phyloP scores from a whole-genome alignment of 1,140 invertebrate species.

The Spodoptera litura region DNA sequence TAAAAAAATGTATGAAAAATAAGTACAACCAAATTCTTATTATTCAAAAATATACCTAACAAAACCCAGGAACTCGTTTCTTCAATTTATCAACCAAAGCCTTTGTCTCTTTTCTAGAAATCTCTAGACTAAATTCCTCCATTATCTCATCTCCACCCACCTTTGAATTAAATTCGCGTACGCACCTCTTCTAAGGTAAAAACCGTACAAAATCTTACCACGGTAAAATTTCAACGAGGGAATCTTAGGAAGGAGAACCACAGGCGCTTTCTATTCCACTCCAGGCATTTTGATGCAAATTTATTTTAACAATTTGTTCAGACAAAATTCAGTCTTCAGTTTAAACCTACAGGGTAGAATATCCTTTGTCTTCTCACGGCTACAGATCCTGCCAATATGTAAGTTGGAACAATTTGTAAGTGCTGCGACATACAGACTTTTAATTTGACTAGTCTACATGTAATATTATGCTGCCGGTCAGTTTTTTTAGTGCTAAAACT shows the following conservation, averaged over 20 bases:
- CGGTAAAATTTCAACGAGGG: slow-evolving; percentile 29
- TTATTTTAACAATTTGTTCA: neutral
- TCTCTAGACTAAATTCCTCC: neutral
- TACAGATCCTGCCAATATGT: slow-evolving; percentile 17
- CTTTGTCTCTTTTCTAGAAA: neutral
- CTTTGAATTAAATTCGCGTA: slow-evolving; percentile 20
- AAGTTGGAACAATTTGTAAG: slow-evolving; percentile 34
- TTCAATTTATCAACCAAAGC: no score
- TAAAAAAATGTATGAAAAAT: no score
- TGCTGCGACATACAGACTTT: slow-evolving; percentile 23
- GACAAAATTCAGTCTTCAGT: neutral
- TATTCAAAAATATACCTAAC: no score
- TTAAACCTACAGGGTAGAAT: neutral
- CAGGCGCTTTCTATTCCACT: slow-evolving; percentile 10
- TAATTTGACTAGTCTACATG: slow-evolving; percentile 9
- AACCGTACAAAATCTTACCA: slow-evolving; percentile 9
- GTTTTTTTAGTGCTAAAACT: slow-evolving; percentile 15
- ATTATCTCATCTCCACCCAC: neutral
- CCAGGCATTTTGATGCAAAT: slow-evolving; percentile 21
- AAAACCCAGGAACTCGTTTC: no score
- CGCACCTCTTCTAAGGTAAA: slow-evolving; percentile 2
- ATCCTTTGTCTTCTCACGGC: neutral
- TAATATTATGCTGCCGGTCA: slow-evolving; percentile 15
- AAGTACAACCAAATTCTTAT: no score
- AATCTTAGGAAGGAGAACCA: slow-evolving; percentile 26